Evolutionary conservation across 2,113 vertebrate species (phyloP).

Genomic region (Semnornis frantzii): DNA sequence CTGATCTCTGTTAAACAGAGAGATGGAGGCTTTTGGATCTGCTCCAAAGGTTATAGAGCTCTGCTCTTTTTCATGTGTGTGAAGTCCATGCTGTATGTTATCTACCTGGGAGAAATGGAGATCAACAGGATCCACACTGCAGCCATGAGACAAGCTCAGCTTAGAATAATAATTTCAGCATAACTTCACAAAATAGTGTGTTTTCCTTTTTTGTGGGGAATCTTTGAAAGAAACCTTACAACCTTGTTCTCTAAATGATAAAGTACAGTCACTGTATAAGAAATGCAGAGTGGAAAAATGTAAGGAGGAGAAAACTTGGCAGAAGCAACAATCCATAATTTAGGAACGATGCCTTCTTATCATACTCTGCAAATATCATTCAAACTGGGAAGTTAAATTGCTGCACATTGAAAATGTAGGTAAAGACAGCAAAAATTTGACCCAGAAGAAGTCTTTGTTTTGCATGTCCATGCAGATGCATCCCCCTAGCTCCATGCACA

Average conservation of each 20-base stretch:
- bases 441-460: background rate
- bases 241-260: background rate
- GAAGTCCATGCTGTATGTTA: background rate
- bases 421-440: background rate
- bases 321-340: slow-evolving; percentile 8
- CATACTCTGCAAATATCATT: background rate
- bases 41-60: background rate
- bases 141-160: slow-evolving; percentile 33
- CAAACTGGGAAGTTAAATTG: background rate
- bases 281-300: slow-evolving; percentile 11
- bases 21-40: background rate
- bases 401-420: background rate
- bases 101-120: slow-evolving; percentile 29
- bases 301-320: slow-evolving; percentile 23
- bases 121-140: slow-evolving; percentile 23
- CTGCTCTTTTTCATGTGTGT: background rate
- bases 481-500: background rate
- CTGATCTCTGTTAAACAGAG: background rate
- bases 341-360: background rate
- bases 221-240: slow-evolving; percentile 43
- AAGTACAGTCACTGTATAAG: background rate
- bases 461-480: background rate
- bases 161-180: slow-evolving; percentile 55
- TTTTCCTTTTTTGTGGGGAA: slow-evolving; percentile 36
- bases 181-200: slow-evolving; percentile 33